phyloP scores from a whole-genome alignment of 2,797 vertebrate genomes.

The Mionectes olivaceus region DNA sequence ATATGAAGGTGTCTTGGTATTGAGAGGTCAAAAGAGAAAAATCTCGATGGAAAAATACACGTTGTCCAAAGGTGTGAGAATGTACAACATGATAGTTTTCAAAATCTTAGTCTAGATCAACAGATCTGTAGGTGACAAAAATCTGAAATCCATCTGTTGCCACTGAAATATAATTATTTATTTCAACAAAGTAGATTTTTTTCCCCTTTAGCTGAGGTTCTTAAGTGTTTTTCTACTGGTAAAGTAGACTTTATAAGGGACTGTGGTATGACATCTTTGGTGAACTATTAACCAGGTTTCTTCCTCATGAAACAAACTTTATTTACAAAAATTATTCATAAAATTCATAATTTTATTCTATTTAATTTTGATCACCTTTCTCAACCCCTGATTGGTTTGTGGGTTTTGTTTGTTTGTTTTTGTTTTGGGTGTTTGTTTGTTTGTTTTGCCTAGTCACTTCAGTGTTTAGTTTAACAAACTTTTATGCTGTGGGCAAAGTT shows the following conservation, averaged over 20 bases:
- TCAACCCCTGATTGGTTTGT: neutral
- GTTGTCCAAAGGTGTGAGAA: neutral
- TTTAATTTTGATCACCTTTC: neutral
- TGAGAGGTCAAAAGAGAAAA: neutral
- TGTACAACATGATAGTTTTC: neutral
- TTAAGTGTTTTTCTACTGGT: neutral
- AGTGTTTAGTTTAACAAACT: conserved; percentile 2
- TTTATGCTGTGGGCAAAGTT: neutral
- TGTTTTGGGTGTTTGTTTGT: too few species aligned
- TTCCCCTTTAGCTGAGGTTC: neutral
- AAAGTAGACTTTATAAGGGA: neutral
- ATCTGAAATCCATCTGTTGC: neutral
- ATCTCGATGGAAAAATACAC: neutral
- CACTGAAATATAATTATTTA: neutral
- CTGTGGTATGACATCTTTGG: neutral
- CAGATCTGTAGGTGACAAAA: neutral
- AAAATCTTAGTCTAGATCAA: neutral
- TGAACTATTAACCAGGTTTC: neutral
- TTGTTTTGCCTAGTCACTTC: neutral
- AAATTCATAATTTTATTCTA: neutral
- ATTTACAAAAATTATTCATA: neutral
- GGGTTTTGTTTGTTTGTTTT: neutral
- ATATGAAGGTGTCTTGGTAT: neutral
- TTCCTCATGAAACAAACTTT: neutral
- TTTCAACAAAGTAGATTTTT: neutral